A percentile compares a stretch with the other conserved stretches of the same genome.
These are phyloP conservation scores for Tetragonula clypearis DNA, from an alignment of 1,140 invertebrate genomes.

Conservation along the genomic window DNA sequence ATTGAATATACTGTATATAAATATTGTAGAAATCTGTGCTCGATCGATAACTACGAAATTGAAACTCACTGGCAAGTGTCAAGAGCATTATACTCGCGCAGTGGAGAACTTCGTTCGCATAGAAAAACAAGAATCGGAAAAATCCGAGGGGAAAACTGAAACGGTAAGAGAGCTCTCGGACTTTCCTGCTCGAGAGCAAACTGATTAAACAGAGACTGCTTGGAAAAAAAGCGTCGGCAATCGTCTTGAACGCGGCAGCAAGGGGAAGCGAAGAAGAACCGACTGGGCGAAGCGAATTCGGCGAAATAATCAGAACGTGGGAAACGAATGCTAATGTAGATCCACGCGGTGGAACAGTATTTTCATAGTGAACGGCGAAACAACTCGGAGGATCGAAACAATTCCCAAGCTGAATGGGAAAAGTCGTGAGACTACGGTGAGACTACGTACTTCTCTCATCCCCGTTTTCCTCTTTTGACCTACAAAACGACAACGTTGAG, in stretches of 20 bases:
- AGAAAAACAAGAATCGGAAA: not conserved
- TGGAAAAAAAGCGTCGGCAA: not conserved
- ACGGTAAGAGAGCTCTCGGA: not conserved
- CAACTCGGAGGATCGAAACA: conserved; percentile 61
- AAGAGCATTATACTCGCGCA: too few species aligned
- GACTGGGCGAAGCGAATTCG: not conserved
- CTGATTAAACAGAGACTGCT: not conserved
- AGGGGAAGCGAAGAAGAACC: too few species aligned
- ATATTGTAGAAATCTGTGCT: not conserved
- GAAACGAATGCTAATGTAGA: conserved; percentile 63
- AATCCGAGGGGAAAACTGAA: not conserved
- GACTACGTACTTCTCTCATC: not conserved
- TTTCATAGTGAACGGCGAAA: conserved; percentile 54
- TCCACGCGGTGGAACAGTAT: conserved; percentile 37
- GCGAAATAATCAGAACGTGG: conserved; percentile 24
- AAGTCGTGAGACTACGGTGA: conserved; percentile 36
- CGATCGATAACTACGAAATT: not conserved
- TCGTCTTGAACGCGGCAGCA: not conserved
- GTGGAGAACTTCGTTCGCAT: not conserved
- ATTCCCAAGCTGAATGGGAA: conserved; percentile 57
- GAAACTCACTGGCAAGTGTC: not conserved
- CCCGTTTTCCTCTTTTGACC: conserved; percentile 16
- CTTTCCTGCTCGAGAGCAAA: not conserved
- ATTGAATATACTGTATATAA: not conserved
- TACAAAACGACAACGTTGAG: conserved; percentile 51